phyloP scores from a whole-genome alignment of 2,888 invertebrate species.

The Drosophila helvetica region DNA sequence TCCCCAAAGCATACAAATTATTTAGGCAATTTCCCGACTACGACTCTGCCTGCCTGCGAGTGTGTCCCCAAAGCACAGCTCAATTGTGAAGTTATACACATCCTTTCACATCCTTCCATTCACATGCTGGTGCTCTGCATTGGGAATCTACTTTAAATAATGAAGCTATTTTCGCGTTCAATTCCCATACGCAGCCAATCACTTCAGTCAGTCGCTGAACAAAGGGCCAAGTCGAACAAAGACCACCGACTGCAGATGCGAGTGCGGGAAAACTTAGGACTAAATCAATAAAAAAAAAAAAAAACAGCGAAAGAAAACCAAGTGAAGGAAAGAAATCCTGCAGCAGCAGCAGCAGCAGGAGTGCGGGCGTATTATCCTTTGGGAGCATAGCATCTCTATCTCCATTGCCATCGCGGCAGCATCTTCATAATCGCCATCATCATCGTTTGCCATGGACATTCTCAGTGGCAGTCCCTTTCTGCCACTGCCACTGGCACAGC shows the following conservation, averaged over 20 bases:
- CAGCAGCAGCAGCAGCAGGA: conserved; percentile 14
- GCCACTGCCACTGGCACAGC: not conserved
- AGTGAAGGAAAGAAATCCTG: conserved; percentile 31
- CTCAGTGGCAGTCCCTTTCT: conserved; percentile 1
- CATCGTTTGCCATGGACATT: conserved; percentile 63
- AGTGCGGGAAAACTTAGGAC: conserved; percentile 49
- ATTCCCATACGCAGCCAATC: conserved; percentile 76
- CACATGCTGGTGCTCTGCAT: conserved; percentile 24
- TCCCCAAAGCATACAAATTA: conserved; percentile 70
- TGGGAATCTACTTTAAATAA: conserved; percentile 74
- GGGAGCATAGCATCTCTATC: conserved; percentile 43
- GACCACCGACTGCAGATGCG: conserved; percentile 32
- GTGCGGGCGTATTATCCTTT: conserved; percentile 62
- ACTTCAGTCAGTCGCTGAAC: conserved; percentile 57
- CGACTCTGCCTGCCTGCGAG: conserved; percentile 14
- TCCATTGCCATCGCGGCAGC: conserved; percentile 34
- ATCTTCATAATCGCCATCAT: conserved; percentile 74
- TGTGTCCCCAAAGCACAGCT: conserved; percentile 53
- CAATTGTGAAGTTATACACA: conserved; percentile 57
- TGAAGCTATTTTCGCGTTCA: conserved; percentile 77
- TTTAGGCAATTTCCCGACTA: conserved; percentile 69
- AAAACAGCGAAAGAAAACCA: conserved; percentile 28
- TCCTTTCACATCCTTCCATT: conserved; percentile 1
- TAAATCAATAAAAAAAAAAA: conserved; percentile 62
- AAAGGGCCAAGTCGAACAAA: conserved; percentile 60